Percentiles rank a stretch among this genome's conserved stretches.
phyloP scores from a whole-genome alignment of 2,888 invertebrate genomes.

The Meiosimyza decipiens region DNA sequence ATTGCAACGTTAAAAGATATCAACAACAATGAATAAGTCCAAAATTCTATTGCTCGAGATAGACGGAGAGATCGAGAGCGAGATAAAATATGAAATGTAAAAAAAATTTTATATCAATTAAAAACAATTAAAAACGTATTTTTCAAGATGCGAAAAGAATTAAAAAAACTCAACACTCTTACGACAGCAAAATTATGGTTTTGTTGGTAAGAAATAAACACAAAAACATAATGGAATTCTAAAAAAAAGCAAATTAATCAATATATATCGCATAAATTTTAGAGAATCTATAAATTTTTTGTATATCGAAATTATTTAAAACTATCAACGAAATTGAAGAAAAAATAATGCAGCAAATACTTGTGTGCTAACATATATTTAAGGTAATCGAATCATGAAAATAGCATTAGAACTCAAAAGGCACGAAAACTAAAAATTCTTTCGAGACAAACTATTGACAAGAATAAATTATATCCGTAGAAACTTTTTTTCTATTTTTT shows the following conservation, averaged over 20 bases:
- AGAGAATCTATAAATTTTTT: not conserved
- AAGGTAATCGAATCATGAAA: too few relatives aligned
- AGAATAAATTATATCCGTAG: not conserved
- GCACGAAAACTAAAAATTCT: not conserved
- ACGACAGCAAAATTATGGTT: conserved; percentile 1
- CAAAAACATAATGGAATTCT: not conserved
- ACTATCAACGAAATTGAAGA: too few relatives aligned
- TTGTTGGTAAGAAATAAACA: not conserved
- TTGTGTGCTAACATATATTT: too few relatives aligned
- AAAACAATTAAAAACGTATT: conserved; percentile 58
- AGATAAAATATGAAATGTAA: conserved; percentile 46
- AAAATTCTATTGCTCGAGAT: not conserved
- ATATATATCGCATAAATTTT: too few relatives aligned
- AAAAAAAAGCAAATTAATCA: not conserved
- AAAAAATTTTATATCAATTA: conserved; percentile 60
- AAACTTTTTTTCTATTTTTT: not conserved
- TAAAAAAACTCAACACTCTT: not conserved
- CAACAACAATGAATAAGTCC: conserved; percentile 30
- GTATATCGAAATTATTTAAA: too few relatives aligned
- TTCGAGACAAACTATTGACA: not conserved
- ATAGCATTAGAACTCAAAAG: too few relatives aligned
- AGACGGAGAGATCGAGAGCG: conserved; percentile 8
- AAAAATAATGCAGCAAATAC: too few relatives aligned
- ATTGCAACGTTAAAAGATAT: conserved; percentile 24
- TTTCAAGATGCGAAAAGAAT: conserved; percentile 33